phyloP scores from a whole-genome alignment of 2,113 vertebrate genomes.

The Penelope pileata region DNA sequence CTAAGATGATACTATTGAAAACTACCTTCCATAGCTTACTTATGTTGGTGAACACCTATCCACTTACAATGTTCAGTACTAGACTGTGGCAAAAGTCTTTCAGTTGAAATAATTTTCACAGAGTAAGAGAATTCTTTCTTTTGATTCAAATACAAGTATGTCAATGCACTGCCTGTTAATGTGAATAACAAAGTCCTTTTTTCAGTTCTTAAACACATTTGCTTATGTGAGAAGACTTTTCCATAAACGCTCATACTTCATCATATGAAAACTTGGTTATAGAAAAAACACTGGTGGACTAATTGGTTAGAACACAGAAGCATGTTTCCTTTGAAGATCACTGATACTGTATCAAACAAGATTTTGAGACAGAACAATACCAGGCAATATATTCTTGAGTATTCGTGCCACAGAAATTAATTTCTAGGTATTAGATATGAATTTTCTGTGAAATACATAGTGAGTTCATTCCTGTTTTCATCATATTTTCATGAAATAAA shows the following conservation, averaged over 20 bases:
- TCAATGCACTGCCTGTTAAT: not conserved
- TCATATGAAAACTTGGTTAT: not conserved
- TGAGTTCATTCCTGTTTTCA: not conserved
- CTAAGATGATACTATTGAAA: not conserved
- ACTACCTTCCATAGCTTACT: not conserved
- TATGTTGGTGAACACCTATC: accelerated
- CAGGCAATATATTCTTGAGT: not conserved
- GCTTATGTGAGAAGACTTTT: not conserved
- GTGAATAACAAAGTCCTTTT: not conserved
- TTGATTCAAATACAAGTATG: not conserved
- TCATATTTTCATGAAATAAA: not conserved
- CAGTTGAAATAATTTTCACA: not conserved
- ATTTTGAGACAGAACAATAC: not conserved
- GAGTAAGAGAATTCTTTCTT: not conserved
- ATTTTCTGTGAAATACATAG: not conserved
- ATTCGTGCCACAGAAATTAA: not conserved
- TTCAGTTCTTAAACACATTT: not conserved
- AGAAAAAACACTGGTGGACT: not conserved
- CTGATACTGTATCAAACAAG: not conserved
- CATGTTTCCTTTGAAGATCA: not conserved
- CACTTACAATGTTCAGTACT: not conserved
- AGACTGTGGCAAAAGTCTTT: not conserved
- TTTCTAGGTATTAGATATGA: not conserved
- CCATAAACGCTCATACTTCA: not conserved
- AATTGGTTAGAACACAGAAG: not conserved